phyloP scores from a whole-genome alignment of 1,140 invertebrate species.

The Panulirus ornatus region DNA sequence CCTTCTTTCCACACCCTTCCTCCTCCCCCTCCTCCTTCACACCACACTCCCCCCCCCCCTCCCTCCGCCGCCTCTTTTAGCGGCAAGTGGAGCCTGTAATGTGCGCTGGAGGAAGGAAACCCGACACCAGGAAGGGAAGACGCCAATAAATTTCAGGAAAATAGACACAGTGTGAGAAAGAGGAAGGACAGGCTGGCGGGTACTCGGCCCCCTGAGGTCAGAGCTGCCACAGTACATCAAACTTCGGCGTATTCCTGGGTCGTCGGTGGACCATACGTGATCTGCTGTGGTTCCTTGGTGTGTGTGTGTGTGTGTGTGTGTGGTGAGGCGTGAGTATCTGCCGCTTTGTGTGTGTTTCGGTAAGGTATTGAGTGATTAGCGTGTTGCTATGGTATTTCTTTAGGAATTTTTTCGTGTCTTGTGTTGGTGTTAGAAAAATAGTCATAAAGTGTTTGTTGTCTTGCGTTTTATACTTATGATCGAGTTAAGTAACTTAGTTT shows the following conservation, averaged over 20 bases:
- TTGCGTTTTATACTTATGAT: too few species aligned
- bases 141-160: neutral
- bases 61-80: neutral
- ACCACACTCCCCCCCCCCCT: neutral
- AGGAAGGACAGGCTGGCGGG: neutral
- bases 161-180: constrained; percentile 33
- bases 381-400: too few species aligned
- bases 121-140: constrained; percentile 10
- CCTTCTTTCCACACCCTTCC: neutral
- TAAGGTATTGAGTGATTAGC: too few species aligned
- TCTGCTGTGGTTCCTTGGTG: too few species aligned
- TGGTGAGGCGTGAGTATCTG: too few species aligned
- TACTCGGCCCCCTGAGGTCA: neutral
- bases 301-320: too few species aligned
- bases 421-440: too few species aligned
- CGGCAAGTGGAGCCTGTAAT: constrained; percentile 5
- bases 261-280: too few species aligned
- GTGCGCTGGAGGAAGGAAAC: neutral
- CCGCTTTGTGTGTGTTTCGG: too few species aligned
- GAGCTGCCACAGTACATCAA: neutral
- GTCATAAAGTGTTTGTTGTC: too few species aligned
- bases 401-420: too few species aligned
- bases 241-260: neutral
- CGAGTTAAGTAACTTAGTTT: too few species aligned
- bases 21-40: neutral